A percentile compares a stretch with the other conserved stretches of the same genome.
Evolutionary conservation across 1,140 invertebrate genomes (phyloP).

Genomic region (Drosophila parvula): DNA sequence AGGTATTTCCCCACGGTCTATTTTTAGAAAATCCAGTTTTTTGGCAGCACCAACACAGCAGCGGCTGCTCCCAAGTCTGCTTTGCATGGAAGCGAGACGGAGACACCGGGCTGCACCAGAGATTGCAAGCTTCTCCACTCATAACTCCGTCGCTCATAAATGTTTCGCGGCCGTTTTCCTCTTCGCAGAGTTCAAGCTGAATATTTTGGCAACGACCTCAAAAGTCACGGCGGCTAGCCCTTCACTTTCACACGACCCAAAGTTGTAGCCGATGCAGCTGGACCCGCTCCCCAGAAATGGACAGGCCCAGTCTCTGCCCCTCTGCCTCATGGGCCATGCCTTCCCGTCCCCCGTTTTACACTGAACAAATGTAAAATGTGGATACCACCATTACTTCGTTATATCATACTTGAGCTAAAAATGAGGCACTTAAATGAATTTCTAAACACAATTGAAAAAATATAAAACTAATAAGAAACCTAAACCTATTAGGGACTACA

Average conservation of each 20-base stretch:
- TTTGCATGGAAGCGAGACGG: slow-evolving; percentile 60
- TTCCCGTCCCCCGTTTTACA: slow-evolving; percentile 2
- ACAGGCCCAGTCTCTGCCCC: slow-evolving; percentile 30
- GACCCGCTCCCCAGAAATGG: slow-evolving; percentile 37
- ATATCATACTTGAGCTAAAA: neutral
- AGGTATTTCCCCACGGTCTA: slow-evolving; percentile 82
- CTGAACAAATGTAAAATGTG: neutral
- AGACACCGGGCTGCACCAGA: slow-evolving; percentile 23
- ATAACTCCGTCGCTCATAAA: slow-evolving; percentile 62
- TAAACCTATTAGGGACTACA: neutral
- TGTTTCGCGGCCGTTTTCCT: slow-evolving; percentile 15
- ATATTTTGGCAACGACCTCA: slow-evolving; percentile 41
- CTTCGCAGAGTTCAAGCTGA: slow-evolving; percentile 32
- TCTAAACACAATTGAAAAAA: neutral
- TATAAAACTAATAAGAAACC: neutral
- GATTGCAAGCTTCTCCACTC: slow-evolving; percentile 44
- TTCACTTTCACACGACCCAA: slow-evolving; percentile 69
- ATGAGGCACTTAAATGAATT: neutral
- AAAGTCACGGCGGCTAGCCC: slow-evolving; percentile 51
- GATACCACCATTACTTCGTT: neutral
- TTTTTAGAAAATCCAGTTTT: slow-evolving; percentile 84
- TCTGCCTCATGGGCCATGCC: slow-evolving; percentile 7
- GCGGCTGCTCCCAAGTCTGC: slow-evolving; percentile 38
- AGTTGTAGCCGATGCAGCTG: neutral
- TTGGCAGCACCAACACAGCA: slow-evolving; percentile 53